A percentile compares a stretch with the other conserved stretches of the same genome.
These are phyloP conservation scores for Glandiceps talaboti DNA, from an alignment of 53 echinoderm and acorn worm species.

Conservation along the genomic window DNA sequence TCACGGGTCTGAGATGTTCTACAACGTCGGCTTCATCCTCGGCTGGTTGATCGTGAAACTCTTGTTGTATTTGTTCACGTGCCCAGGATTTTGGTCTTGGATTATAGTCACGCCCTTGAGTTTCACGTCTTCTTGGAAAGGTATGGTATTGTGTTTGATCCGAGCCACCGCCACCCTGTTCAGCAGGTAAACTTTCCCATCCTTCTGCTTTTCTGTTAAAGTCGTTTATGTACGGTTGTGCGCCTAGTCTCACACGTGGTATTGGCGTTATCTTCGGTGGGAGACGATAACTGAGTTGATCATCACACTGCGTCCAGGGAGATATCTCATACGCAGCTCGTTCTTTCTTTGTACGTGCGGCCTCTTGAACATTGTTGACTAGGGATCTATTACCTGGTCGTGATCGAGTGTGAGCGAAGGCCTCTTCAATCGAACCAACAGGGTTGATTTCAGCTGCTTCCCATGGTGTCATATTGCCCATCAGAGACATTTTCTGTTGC, in stretches of 20 bases:
- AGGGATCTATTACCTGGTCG: neutral
- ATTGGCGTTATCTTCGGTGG: conserved; percentile 1
- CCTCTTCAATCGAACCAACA: conserved; percentile 21
- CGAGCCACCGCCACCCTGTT: conserved; percentile 2
- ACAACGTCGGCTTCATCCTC: neutral
- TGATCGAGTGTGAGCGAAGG: conserved; percentile 5
- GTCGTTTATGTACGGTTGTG: conserved; percentile 44
- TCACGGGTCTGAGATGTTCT: neutral
- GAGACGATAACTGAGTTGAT: neutral
- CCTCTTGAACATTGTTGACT: neutral
- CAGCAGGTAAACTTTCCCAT: conserved; percentile 34
- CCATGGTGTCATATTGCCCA: conserved; percentile 23
- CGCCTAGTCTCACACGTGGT: conserved; percentile 29
- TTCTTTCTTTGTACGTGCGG: neutral
- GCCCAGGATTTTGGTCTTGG: conserved; percentile 31
- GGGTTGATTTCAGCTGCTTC: conserved; percentile 18
- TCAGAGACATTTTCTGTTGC: neutral
- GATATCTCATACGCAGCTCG: neutral
- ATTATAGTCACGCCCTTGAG: conserved; percentile 11
- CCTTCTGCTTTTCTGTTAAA: conserved; percentile 54
- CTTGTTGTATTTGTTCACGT: neutral
- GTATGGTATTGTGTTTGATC: conserved; percentile 1
- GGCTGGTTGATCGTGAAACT: neutral
- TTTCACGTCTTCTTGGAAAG: neutral
- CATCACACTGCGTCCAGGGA: neutral